phyloP scores from a whole-genome alignment of 2,888 invertebrate genomes.

The Metallyticus violacea region DNA sequence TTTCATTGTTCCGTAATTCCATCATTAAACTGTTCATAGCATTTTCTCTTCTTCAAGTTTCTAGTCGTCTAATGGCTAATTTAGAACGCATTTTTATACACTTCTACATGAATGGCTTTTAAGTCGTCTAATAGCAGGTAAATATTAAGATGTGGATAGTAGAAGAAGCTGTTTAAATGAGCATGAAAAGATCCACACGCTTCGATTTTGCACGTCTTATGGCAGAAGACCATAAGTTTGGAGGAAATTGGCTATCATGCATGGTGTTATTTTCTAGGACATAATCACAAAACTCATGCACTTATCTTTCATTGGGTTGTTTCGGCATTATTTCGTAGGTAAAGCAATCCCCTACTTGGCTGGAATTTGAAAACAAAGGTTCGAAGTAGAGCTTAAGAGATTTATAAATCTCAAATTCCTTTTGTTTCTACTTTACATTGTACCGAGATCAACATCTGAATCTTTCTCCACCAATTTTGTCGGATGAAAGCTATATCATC shows the following conservation, averaged over 20 bases:
- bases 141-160: neutral
- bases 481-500: too few species aligned
- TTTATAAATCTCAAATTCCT: too few species aligned
- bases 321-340: too few species aligned
- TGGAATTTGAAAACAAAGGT: too few species aligned
- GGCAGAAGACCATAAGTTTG: neutral
- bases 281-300: conserved; percentile 27
- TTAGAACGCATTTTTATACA: neutral
- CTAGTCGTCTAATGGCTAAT: neutral
- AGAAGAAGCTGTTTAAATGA: neutral
- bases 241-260: neutral
- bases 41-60: neutral
- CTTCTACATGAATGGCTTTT: neutral
- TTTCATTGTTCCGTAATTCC: neutral
- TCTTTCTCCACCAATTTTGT: too few species aligned
- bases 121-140: neutral
- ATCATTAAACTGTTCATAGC: too few species aligned
- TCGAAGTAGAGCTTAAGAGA: too few species aligned
- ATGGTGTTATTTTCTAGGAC: conserved; percentile 12
- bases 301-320: conserved; percentile 37
- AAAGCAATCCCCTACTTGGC: too few species aligned
- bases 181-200: neutral
- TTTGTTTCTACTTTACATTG: too few species aligned
- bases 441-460: too few species aligned
- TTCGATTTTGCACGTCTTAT: neutral